Evolutionary conservation across 2,113 vertebrate species (phyloP).

Genomic region (Nannobrachium achirus): DNA sequence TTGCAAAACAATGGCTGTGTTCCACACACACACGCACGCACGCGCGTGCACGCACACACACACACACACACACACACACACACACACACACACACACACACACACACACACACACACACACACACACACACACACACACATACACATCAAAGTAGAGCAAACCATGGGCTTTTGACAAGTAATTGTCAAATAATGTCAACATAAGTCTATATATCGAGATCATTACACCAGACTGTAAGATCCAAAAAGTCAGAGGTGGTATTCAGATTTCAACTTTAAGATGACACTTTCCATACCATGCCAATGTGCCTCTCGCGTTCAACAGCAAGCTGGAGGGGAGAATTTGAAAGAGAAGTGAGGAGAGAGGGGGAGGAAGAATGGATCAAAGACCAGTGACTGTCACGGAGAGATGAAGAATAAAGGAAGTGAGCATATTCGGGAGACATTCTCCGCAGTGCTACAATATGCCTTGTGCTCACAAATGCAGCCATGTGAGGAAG

Average conservation of each 20-base stretch:
- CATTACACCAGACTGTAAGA: neutral
- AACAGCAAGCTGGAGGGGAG: slow-evolving; percentile 41
- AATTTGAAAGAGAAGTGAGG: slow-evolving; percentile 64
- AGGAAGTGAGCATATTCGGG: slow-evolving; percentile 47
- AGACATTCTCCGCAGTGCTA: slow-evolving; percentile 62
- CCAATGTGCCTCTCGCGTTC: slow-evolving; percentile 8
- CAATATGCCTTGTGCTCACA: slow-evolving; percentile 55
- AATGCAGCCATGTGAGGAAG: slow-evolving; percentile 37
- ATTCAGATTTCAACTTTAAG: slow-evolving; percentile 26
- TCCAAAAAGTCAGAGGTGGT: neutral
- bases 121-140: neutral
- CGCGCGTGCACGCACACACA: neutral
- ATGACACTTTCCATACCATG: slow-evolving; percentile 31
- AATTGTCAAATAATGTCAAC: neutral
- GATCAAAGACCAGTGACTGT: slow-evolving; percentile 77
- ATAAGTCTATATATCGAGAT: too few relatives aligned
- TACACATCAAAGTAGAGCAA: neutral
- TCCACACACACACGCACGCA: neutral
- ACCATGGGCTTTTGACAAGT: slow-evolving; percentile 3
- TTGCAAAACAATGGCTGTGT: too few relatives aligned
- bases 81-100: neutral
- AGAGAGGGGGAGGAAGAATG: slow-evolving; percentile 43
- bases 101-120: neutral
- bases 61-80: neutral
- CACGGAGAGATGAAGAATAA: slow-evolving; percentile 65